phyloP scores from a whole-genome alignment of 2,113 vertebrate species.

The Rafetus swinhoei region DNA sequence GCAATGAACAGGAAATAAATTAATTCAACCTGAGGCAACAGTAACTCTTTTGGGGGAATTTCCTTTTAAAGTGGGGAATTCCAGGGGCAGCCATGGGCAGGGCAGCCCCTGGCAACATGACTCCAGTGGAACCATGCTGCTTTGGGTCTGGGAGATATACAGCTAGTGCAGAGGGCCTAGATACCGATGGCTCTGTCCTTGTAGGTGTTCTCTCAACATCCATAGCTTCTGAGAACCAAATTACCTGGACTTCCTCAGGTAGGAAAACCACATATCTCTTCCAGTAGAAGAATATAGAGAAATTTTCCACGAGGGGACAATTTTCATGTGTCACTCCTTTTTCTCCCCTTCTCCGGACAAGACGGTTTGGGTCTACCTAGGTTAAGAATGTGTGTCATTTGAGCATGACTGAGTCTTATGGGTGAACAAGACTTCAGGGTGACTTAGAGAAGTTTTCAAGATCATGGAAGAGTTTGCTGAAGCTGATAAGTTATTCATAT shows the following conservation, averaged over 20 bases:
- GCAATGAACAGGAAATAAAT: neutral
- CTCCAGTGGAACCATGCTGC: neutral
- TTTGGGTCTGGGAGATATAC: neutral
- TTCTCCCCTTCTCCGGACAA: neutral
- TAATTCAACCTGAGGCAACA: neutral
- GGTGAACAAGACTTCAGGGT: neutral
- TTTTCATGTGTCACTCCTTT: neutral
- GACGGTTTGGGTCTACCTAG: neutral
- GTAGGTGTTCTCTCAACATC: neutral
- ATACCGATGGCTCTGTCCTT: neutral
- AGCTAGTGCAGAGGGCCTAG: neutral
- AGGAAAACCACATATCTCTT: neutral
- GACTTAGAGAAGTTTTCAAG: neutral
- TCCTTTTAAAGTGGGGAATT: neutral
- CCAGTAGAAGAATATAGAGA: neutral
- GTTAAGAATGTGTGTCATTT: neutral
- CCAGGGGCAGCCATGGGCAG: neutral
- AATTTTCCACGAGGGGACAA: neutral
- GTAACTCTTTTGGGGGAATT: neutral
- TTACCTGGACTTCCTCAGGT: neutral
- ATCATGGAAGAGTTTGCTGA: neutral
- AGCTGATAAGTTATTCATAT: neutral
- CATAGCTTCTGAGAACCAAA: neutral
- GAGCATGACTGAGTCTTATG: neutral
- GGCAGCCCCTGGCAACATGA: neutral